These are phyloP conservation scores for Hydrolagus affinis DNA, from an alignment of 2,113 vertebrate genomes.

Conservation along the genomic window DNA sequence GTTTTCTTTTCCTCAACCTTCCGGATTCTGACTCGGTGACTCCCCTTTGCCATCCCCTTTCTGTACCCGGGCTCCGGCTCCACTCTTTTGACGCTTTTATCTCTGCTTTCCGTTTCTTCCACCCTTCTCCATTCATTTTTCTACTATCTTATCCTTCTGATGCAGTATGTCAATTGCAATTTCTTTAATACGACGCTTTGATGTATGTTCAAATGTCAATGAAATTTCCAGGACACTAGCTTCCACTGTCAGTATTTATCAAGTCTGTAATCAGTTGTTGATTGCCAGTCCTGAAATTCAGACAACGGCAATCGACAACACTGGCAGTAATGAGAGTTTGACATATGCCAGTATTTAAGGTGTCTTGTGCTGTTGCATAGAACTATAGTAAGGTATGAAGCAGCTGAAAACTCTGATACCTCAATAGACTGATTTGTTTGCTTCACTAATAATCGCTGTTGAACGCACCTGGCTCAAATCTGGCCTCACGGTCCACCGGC, in stretches of 20 bases:
- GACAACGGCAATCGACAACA: neutral
- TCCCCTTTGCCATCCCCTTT: neutral
- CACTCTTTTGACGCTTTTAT: neutral
- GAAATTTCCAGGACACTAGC: neutral
- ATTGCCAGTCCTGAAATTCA: neutral
- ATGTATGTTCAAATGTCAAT: neutral
- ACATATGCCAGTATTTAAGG: neutral
- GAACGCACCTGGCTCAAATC: too few species aligned
- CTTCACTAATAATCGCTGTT: too few species aligned
- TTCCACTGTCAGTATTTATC: neutral
- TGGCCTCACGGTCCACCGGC: too few species aligned
- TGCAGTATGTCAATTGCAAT: too few species aligned
- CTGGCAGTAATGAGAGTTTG: neutral
- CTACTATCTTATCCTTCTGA: neutral
- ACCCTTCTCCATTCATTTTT: neutral
- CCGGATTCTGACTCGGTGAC: neutral
- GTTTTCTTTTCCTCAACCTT: neutral
- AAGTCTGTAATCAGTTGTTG: neutral
- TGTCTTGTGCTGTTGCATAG: neutral
- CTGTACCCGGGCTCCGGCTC: neutral
- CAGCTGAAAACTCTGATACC: neutral
- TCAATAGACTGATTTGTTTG: neutral
- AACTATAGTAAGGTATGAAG: neutral
- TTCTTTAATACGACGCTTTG: neutral
- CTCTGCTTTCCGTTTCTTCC: neutral